A percentile compares a stretch with the other conserved stretches of the same genome.
phyloP scores from a whole-genome alignment of 2,888 invertebrate species.

The Drosophila hamatofila region DNA sequence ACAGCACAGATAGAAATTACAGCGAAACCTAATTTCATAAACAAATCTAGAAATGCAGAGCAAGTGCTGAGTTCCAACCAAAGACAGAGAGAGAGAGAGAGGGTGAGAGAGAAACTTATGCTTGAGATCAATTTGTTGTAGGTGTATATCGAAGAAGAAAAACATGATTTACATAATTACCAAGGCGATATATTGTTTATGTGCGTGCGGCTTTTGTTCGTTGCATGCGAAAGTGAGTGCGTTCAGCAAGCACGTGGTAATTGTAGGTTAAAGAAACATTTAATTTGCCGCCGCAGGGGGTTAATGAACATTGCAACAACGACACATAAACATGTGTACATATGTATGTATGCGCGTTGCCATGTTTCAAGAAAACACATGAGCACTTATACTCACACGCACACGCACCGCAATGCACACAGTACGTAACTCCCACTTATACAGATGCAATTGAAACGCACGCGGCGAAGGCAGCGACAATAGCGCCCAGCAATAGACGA shows the following conservation, averaged over 20 bases:
- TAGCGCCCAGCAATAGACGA: constrained; percentile 56
- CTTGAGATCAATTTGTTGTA: constrained; percentile 10
- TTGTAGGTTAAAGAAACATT: constrained; percentile 81
- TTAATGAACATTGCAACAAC: constrained; percentile 71
- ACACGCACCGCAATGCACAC: constrained; percentile 13
- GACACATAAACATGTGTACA: constrained; percentile 44
- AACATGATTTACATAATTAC: constrained; percentile 79
- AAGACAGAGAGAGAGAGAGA: constrained; percentile 15
- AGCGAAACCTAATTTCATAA: constrained; percentile 33
- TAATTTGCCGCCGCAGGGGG: constrained; percentile 54
- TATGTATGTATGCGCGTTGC: constrained; percentile 37
- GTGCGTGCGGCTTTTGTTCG: constrained; percentile 29
- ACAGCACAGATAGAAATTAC: constrained; percentile 48
- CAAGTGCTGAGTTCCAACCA: neutral
- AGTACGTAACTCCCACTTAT: constrained; percentile 50
- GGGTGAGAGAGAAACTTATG: constrained; percentile 11
- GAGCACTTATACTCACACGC: constrained; percentile 26
- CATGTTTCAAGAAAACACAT: constrained; percentile 52
- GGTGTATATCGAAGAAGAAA: constrained; percentile 26
- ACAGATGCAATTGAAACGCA: constrained; percentile 62
- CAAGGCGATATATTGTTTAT: constrained; percentile 9
- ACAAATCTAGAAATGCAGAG: constrained; percentile 35
- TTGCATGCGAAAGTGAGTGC: constrained; percentile 47
- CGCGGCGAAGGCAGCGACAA: constrained; percentile 50
- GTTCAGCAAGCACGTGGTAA: constrained; percentile 76